Evolutionary conservation across 2,797 vertebrate species (phyloP), one percentile per base, ranked within the genome.

Genomic region (Poecilia wingei): DNA sequence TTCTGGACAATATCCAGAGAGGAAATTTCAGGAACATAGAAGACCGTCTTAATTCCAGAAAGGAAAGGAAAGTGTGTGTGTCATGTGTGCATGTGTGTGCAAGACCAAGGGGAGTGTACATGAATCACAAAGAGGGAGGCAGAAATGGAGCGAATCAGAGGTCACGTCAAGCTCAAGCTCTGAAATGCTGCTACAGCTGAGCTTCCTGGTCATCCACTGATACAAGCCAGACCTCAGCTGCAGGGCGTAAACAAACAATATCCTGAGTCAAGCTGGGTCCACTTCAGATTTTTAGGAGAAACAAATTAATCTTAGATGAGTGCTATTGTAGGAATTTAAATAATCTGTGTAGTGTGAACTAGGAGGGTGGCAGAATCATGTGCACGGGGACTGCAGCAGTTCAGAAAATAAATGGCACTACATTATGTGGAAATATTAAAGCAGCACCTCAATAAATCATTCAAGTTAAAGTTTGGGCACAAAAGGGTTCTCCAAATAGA

Each of bases 41-140:
- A 69, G 66, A 90, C 46, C 91, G 94, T 94, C 95, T 83, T 39
- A 47, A 83, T 85, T 95, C 95, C 95, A 95, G 73, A 91, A 80
- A 95, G 94, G 91, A 96, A 95, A 93, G 88, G 91, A 83, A 64
- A 57, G 80, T 75, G 77, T 77, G 45, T 68, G 73, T 77, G 75
- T 68, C 73, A 49, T 45, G 41, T 45, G 41, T 43, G 66, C 66
- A 69, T 82, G 59, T 75, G 36, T 77, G 55, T 76, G 76, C 28
- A 28, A 61, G 57, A 81, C 51, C 76, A 87, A 81, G 78, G 57
- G 79, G 79, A 73, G 76, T 20, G 80, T 81, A 72, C 76, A 87
- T 90, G 84, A 90, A 91, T 90, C 88, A 91, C 80, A 87, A 61
- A 82, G 76, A 77, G 84, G 80, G 77, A 79, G 61, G 77, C 76